Evolutionary conservation across 2,888 invertebrate species (phyloP), one percentile per base, ranked within the genome.

Genomic region (Pseudanteris insignis): DNA sequence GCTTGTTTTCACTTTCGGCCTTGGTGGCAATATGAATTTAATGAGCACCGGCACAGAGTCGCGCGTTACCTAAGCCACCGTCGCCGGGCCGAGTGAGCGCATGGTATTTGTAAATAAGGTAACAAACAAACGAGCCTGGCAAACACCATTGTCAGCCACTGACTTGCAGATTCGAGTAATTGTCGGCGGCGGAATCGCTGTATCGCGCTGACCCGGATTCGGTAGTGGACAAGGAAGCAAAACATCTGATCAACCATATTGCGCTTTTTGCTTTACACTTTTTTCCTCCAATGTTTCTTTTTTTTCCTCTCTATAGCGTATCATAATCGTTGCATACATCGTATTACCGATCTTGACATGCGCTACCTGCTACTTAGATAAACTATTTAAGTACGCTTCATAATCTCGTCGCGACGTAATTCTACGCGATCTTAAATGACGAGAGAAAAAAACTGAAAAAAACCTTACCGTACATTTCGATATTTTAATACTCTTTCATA

Each of bases 71-170:
- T 40, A 62, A 62, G 44, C 37, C 33, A 30, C 30, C 50, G 34
- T 44, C n/a, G 18, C 41, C 14, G 21, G 15, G 21, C 12, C 14
- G 29, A 30, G 60, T 44, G 47, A 57, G 44, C 47, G 58, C 50
- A 21, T 14, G 53, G 57, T 67, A 64, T 67, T 68, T 69, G 65
- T 67, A 66, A 69, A 70, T 71, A 67, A 67, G 64, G 53, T 64
- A 58, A 60, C 66, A 64, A 70, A 67, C 67, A 62, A 57, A 59
- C 44, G 40, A 41, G 53, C 41, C 38, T 12, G 14, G 40, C 43
- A 26, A 50, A 26, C 41, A 25, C 61, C 51, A 66, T 67, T 65
- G 66, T 69, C 67, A 13, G 10, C 18, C 38, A 13, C 63, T 63
- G 65, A 67, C 61, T 64, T 63, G 63, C 63, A 26, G 50, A 29